These are phyloP conservation scores for Diaperis boleti DNA, from an alignment of 2,888 invertebrate genomes.

Conservation along the genomic window DNA sequence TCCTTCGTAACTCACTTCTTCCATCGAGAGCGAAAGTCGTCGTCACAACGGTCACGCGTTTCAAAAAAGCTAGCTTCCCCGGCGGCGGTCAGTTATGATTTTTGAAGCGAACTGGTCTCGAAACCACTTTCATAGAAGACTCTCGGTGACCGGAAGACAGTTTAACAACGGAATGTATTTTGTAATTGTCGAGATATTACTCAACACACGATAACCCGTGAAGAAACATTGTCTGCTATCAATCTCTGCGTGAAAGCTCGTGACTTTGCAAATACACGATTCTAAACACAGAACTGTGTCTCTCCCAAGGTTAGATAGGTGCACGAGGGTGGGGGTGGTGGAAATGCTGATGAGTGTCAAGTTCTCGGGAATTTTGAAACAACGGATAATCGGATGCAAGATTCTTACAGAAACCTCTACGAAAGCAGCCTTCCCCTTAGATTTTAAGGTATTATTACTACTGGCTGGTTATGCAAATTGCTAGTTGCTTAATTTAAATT, in stretches of 20 bases:
- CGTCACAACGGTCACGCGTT: too few species aligned
- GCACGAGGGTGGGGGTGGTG: not conserved
- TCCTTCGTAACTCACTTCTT: slow-evolving; percentile 22
- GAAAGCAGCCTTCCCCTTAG: too few species aligned
- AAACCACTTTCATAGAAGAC: slow-evolving; percentile 26
- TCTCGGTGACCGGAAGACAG: slow-evolving; percentile 35
- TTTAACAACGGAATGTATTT: slow-evolving; percentile 36
- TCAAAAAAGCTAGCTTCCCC: not conserved
- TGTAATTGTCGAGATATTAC: slow-evolving; percentile 39
- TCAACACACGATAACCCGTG: slow-evolving; percentile 23
- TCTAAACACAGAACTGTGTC: not conserved
- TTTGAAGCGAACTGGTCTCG: slow-evolving; percentile 9
- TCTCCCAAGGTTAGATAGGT: not conserved
- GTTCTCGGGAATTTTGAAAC: not conserved
- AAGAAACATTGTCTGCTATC: slow-evolving; percentile 33
- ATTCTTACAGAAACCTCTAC: too few species aligned
- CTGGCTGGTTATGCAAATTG: not conserved
- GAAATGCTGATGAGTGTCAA: slow-evolving; percentile 2
- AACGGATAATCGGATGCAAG: too few species aligned
- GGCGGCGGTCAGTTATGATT: slow-evolving; percentile 10
- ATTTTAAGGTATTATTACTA: too few species aligned
- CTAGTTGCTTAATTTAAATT: not conserved
- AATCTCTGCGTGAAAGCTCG: slow-evolving; percentile 39
- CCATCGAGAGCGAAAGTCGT: not conserved
- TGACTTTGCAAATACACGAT: slow-evolving; percentile 22